These are phyloP conservation scores for Bellardia bayeri DNA, from an alignment of 2,888 invertebrate genomes.

Conservation along the genomic window DNA sequence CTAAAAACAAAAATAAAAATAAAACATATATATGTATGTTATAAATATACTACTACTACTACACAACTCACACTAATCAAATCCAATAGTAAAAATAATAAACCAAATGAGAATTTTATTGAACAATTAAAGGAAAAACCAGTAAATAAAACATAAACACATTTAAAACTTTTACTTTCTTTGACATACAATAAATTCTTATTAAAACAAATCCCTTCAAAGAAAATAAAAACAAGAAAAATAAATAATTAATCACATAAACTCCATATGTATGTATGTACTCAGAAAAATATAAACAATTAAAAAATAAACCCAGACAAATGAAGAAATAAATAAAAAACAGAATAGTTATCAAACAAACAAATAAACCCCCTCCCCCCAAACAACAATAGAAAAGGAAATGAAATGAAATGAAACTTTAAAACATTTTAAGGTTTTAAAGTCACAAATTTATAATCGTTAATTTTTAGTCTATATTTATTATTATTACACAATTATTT, in stretches of 20 bases:
- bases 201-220: not conserved
- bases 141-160: slow-evolving; percentile 77
- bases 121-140: slow-evolving; percentile 70
- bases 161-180: slow-evolving; percentile 56
- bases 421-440: slow-evolving; percentile 39
- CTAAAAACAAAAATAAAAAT: slow-evolving; percentile 16
- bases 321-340: not conserved
- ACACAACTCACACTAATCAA: slow-evolving; percentile 53
- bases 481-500: slow-evolving; percentile 53
- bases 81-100: slow-evolving; percentile 63
- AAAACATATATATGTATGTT: slow-evolving; percentile 48
- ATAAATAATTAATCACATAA: slow-evolving; percentile 46
- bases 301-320: not conserved
- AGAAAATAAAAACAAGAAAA: slow-evolving; percentile 36
- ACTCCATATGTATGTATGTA: slow-evolving; percentile 73
- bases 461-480: slow-evolving; percentile 65
- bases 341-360: slow-evolving; percentile 29
- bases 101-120: slow-evolving; percentile 62
- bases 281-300: slow-evolving; percentile 71
- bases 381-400: slow-evolving; percentile 47
- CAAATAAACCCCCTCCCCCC: not conserved
- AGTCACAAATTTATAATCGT: slow-evolving; percentile 45
- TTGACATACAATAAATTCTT: slow-evolving; percentile 57
- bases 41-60: slow-evolving; percentile 55
- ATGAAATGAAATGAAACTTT: slow-evolving; percentile 28